Evolutionary conservation across 2,797 vertebrate species (phyloP).

Genomic region (Myotis myotis): DNA sequence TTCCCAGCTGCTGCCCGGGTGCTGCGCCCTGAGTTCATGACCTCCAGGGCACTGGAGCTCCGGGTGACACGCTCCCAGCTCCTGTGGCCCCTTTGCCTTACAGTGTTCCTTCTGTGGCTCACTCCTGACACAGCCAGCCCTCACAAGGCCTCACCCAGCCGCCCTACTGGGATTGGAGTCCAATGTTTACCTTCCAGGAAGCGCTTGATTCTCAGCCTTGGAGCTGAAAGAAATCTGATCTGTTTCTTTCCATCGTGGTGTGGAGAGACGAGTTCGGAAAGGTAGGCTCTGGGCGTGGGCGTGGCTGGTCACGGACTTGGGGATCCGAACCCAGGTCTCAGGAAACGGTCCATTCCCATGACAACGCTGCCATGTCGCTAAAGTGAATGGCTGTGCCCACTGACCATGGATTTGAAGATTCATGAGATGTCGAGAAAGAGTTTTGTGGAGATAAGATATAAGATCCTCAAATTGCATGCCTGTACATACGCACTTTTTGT

Average conservation of each 20-base stretch:
- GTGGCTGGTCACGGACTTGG: neutral
- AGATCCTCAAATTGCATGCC: too few relatives aligned
- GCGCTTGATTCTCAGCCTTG: neutral
- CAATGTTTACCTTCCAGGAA: neutral
- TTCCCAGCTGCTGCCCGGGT: neutral
- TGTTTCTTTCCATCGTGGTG: neutral
- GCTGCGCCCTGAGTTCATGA: neutral
- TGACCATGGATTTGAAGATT: neutral
- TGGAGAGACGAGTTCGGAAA: neutral
- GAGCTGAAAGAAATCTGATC: neutral
- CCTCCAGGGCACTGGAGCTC: neutral
- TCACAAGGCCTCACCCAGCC: neutral
- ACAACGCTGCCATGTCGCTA: neutral
- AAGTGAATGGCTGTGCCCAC: neutral
- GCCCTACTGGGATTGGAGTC: neutral
- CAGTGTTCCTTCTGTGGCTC: neutral
- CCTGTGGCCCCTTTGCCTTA: neutral
- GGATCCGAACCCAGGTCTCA: neutral
- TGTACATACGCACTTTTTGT: neutral
- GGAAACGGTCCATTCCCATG: neutral
- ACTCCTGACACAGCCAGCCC: neutral
- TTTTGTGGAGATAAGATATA: neutral
- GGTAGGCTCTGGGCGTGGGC: neutral
- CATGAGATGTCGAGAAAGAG: neutral
- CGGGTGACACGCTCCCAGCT: accelerated